phyloP scores from a whole-genome alignment of 2,797 vertebrate genomes.

The Spinus olivaceus region DNA sequence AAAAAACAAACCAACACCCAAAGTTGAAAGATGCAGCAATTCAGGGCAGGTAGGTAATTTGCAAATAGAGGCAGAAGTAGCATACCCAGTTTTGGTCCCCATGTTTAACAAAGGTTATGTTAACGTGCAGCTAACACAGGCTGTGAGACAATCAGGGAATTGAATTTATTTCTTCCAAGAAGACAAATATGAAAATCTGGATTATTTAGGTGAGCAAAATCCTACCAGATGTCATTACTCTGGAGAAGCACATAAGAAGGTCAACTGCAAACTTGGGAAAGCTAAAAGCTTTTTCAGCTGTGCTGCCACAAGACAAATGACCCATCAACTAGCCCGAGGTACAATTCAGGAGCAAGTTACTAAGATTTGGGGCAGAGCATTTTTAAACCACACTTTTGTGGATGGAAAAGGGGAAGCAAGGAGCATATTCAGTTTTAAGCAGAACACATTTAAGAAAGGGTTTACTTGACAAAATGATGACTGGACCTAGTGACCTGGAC shows the following conservation, averaged over 20 bases:
- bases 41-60: background rate
- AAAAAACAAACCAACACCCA: background rate
- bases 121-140: background rate
- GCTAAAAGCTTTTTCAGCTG: background rate
- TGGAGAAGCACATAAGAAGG: background rate
- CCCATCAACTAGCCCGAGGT: background rate
- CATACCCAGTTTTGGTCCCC: background rate
- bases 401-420: background rate
- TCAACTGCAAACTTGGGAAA: background rate
- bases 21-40: background rate
- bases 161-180: background rate
- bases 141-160: background rate
- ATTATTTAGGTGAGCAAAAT: background rate
- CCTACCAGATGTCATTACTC: background rate
- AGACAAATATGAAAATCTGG: background rate
- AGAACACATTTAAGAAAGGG: background rate
- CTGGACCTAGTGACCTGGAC: background rate
- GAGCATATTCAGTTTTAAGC: background rate
- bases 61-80: background rate
- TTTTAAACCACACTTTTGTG: background rate
- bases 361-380: background rate
- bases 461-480: constrained; percentile 3
- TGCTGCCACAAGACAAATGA: background rate
- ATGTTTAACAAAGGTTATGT: background rate
- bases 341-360: background rate